Base-by-base conservation (phyloP, 2,888 invertebrate genomes). In the Oxycera nigricornis region DNA sequence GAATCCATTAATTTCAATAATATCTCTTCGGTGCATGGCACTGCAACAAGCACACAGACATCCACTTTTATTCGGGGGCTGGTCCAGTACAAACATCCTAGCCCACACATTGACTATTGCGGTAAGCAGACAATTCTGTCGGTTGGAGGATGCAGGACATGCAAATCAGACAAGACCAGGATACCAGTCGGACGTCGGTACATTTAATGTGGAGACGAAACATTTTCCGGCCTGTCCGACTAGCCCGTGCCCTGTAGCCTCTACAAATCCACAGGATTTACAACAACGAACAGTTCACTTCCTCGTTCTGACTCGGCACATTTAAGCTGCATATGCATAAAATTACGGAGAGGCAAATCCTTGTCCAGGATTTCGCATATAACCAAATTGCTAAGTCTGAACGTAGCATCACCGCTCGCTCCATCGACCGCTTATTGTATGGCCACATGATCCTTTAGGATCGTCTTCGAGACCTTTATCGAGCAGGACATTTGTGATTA, bases 1-100 rank as follows among this genome's bases (percentile, higher is more conserved):
- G 73, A 52, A 46, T 46, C 73, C 67, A 75, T 73, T 72, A 73
- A 75, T 75, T 75, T 65, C 59, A 74, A 74, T 74, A 70, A 74
- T 72, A 74, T 68, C 68, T 70, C 20, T 57, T 39, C 57, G 35
- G 73, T 52, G n/a, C 35, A 62, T 62, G 9, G 30, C 30, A 59
- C 62, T 20, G 20, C 68, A 11, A 9, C 50, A 30, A 50, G 28
- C 39, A 68, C 52, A 50, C 2, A 26, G 52, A 17, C 22, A 28
- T 50, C 68, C 52, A 50, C 50, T 50, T 68, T 35, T 68, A 68
- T 50, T n/a, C 28, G 4, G 30, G 30, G 30, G 20, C 20, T 30
- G 17, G 22, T 46, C 26, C 46, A 67, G 46, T 67, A 67, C 46
- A 67, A 67, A 67, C 65, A 67, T 67, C 65, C 41, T 41, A 67